Base-by-base conservation (phyloP, 23 tunicate species). In the Phallusia fumigata region DNA sequence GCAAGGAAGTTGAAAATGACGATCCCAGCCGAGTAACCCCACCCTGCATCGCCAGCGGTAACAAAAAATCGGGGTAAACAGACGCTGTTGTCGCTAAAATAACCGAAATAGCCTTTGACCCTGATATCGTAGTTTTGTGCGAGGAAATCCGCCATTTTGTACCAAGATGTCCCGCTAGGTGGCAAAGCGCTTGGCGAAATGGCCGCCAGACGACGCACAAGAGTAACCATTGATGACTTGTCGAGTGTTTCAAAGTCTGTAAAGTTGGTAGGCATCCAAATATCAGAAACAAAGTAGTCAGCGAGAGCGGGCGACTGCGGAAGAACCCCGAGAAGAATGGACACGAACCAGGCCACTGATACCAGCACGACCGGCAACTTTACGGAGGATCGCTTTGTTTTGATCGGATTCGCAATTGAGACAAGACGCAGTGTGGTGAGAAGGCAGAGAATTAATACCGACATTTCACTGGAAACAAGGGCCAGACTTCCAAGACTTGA, bases 11-110 rank as follows among this genome's bases (percentile, higher is more conserved):
- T 89, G 74, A 91, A 91, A 33, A 83, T 31, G 19, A 91, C 83
- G 49, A 91, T 85, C 19, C 78, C 88, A 73, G 78, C 82, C 10
- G 96, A 87, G 36, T 82, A 91, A 18, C 73, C 96, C 96, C 96
- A 91, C 49, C 96, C 96, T 30, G 87, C 75, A 78, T 91, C 90
- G 65, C 87, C 87, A 12, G 73, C 79, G 2, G 88, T 64, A 2
- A 86, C 96, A 64, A 78, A 91, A 52, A 86, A 91, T n/a, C 87
- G 87, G 28, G 96, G 96, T 31, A 91, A 36, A 49, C 96, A 91
- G 18, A 91, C 96, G 73, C 96, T 91, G 81, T 91, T 79, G 75
- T 91, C 87, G 76, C 91, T 87, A 65, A 87, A 91, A 75, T 91
- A 91, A 13, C 96, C 96, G 40, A 83, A 86, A 44, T 31, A 86